phyloP scores from a whole-genome alignment of 2,113 vertebrate genomes.

The Paradisaea rubra region DNA sequence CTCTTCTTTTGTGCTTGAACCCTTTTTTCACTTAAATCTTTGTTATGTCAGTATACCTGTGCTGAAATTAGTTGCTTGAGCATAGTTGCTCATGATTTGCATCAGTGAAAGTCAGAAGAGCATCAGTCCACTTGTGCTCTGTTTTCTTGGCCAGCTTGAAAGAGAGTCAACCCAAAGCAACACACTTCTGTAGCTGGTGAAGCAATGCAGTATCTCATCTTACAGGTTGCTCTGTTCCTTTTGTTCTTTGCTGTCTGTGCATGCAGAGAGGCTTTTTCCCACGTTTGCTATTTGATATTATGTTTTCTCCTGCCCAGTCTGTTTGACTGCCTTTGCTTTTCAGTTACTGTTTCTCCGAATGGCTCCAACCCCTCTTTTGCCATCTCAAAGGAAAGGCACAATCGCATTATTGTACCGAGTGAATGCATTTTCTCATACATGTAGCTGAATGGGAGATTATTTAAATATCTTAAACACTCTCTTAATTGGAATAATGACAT shows the following conservation, averaged over 20 bases:
- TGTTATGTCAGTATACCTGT: not conserved
- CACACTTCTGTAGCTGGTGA: not conserved
- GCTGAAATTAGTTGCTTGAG: not conserved
- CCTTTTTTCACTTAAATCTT: not conserved
- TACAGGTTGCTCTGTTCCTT: not conserved
- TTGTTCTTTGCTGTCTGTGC: not conserved
- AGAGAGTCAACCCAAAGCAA: not conserved
- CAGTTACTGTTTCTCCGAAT: not conserved
- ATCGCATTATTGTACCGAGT: constrained; percentile 25
- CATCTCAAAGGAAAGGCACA: constrained; percentile 30
- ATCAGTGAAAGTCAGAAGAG: not conserved
- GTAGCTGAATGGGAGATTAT: constrained; percentile 33
- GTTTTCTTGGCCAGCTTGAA: not conserved
- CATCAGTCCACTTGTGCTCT: not conserved
- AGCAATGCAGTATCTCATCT: not conserved
- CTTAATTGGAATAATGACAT: not conserved
- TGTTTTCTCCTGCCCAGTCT: not conserved
- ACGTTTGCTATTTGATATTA: not conserved
- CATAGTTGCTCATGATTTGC: not conserved
- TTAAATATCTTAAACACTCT: constrained; percentile 7
- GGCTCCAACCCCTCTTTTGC: not conserved
- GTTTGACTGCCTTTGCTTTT: not conserved
- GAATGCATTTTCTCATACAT: constrained; percentile 31
- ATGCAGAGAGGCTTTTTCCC: not conserved
- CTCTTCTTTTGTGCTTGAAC: not conserved